phyloP scores from a whole-genome alignment of 2,113 vertebrate genomes.

The Myrmecobius fasciatus region DNA sequence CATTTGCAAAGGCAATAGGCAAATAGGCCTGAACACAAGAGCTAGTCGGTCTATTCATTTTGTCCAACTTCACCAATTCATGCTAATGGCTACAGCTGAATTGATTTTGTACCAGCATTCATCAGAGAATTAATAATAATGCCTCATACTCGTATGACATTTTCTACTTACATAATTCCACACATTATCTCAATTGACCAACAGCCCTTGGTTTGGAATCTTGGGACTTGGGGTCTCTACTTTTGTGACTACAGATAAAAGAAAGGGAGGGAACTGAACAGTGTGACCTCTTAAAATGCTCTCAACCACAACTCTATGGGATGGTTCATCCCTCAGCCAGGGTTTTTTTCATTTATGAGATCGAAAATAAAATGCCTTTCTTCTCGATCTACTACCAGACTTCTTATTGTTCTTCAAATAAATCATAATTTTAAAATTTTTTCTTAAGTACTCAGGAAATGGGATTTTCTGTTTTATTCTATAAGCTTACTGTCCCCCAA shows the following conservation, averaged over 20 bases:
- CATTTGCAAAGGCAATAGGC: background rate
- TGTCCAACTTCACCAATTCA: background rate
- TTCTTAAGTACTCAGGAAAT: background rate
- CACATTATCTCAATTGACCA: background rate
- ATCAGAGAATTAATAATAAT: background rate
- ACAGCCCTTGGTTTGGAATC: background rate
- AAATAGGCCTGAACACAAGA: background rate
- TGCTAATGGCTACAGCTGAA: background rate
- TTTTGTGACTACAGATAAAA: background rate
- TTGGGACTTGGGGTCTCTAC: background rate
- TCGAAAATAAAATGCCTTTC: background rate
- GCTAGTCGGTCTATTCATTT: background rate
- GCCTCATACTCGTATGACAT: background rate
- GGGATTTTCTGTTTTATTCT: background rate
- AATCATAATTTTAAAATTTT: background rate
- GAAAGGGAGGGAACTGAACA: background rate
- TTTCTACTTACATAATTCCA: background rate
- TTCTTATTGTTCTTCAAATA: background rate
- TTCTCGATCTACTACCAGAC: background rate
- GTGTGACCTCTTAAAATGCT: background rate
- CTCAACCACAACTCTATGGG: background rate
- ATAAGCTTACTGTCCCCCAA: background rate
- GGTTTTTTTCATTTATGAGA: too few species aligned
- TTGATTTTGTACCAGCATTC: background rate
- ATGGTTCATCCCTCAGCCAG: background rate